These are phyloP conservation scores for Atlantisia rogersi DNA, from an alignment of 2,113 vertebrate genomes.

Conservation along the genomic window DNA sequence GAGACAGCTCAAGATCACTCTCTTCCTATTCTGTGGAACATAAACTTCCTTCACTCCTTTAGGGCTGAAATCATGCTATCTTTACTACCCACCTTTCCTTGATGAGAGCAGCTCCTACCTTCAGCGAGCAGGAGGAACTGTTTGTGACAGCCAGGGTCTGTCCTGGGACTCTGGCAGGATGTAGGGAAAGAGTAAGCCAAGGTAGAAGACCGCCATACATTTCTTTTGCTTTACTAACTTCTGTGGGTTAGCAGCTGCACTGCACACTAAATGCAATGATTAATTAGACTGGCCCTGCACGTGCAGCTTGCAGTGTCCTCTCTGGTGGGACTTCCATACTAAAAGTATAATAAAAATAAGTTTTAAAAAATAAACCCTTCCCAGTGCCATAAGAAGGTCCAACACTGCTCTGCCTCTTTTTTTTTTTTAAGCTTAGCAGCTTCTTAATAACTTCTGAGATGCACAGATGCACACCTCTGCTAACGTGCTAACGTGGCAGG, in stretches of 20 bases:
- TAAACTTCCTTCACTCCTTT: neutral
- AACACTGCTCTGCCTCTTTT: neutral
- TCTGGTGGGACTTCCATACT: neutral
- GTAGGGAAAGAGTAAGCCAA: neutral
- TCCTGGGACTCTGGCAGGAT: neutral
- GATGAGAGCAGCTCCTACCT: neutral
- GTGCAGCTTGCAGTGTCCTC: neutral
- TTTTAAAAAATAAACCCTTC: neutral
- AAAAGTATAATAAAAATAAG: neutral
- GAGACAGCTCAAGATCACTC: neutral
- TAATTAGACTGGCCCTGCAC: neutral
- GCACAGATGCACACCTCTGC: neutral
- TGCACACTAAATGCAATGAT: neutral
- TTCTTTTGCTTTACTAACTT: neutral
- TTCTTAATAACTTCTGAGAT: neutral
- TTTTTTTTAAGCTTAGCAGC: too few species aligned
- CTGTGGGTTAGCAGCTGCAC: neutral
- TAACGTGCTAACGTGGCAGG: neutral
- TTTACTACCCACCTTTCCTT: neutral
- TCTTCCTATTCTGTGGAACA: neutral
- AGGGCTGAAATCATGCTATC: neutral
- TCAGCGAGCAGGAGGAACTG: neutral
- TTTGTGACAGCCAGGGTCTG: neutral
- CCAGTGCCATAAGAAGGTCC: neutral
- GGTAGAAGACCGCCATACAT: rapidly evolving